These are phyloP conservation scores for Oreotrochilus melanogaster DNA, from an alignment of 2,113 vertebrate species.

Conservation along the genomic window DNA sequence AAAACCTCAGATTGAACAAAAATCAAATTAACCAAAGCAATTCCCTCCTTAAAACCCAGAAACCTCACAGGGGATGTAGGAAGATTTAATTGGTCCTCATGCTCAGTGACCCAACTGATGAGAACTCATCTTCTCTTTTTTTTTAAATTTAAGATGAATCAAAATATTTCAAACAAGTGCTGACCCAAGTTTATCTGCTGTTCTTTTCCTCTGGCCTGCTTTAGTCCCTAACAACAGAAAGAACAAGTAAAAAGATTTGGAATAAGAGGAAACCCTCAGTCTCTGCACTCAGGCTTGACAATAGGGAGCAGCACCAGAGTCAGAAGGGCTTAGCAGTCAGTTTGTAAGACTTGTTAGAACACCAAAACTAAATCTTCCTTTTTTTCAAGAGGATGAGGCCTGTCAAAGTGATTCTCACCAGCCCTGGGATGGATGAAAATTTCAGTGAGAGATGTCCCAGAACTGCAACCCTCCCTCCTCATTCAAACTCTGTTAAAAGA, in stretches of 20 bases:
- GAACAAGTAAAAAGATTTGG: not conserved
- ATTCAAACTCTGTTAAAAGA: not conserved
- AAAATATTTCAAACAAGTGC: not conserved
- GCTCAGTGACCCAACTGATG: not conserved
- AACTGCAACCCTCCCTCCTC: fast-evolving
- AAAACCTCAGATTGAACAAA: not conserved
- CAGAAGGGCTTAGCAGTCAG: not conserved
- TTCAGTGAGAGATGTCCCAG: not conserved
- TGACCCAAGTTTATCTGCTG: not conserved
- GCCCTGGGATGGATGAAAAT: not conserved
- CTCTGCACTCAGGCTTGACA: not conserved
- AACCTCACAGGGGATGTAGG: not conserved
- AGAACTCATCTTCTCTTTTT: not conserved
- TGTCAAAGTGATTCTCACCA: not conserved
- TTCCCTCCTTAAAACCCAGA: not conserved
- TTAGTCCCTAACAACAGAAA: not conserved
- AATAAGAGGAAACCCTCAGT: not conserved
- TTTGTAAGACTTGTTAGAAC: not conserved
- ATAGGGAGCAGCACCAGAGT: not conserved
- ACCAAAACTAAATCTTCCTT: not conserved
- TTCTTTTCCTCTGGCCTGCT: not conserved
- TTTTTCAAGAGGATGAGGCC: not conserved
- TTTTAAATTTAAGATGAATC: not conserved
- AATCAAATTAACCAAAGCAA: too few species aligned
- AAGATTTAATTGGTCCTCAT: not conserved